These are phyloP conservation scores for Lasioglossum pauxillum DNA, from an alignment of 2,888 invertebrate species.

Conservation along the genomic window DNA sequence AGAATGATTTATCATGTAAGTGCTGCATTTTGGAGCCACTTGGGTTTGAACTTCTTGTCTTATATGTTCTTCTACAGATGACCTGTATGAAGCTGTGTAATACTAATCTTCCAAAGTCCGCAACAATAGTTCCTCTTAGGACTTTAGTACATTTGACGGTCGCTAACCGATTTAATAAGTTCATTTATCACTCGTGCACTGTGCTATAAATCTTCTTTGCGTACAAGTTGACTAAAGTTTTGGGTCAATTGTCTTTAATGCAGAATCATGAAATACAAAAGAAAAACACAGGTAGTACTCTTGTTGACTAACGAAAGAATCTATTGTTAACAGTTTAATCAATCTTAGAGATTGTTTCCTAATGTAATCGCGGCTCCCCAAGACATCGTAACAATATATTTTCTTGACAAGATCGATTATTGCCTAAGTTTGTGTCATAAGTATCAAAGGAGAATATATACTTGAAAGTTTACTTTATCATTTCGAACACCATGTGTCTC, in stretches of 20 bases:
- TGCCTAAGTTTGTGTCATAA: slow-evolving; percentile 12
- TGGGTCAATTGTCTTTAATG: background rate
- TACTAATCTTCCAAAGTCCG: slow-evolving; percentile 19
- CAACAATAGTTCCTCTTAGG: slow-evolving; percentile 8
- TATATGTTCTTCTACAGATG: background rate
- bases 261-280: background rate
- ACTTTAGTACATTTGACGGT: background rate
- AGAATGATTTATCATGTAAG: background rate
- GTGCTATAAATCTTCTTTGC: background rate
- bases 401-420: slow-evolving; percentile 22
- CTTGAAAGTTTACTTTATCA: slow-evolving; percentile 25
- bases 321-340: background rate
- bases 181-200: background rate
- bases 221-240: background rate
- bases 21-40: background rate
- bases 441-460: slow-evolving; percentile 37
- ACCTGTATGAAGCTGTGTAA: background rate
- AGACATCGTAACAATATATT: slow-evolving; percentile 13
- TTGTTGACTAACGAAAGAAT: background rate
- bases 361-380: background rate
- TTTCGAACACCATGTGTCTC: slow-evolving; percentile 15
- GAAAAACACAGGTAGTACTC: background rate
- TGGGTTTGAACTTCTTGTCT: background rate
- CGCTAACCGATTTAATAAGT: background rate
- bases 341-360: background rate